Percentiles rank a stretch among this genome's conserved stretches.
Conservation (phyloP, 35 echinoderm and acorn worm genomes). For the Ptychodera flava region DNA sequence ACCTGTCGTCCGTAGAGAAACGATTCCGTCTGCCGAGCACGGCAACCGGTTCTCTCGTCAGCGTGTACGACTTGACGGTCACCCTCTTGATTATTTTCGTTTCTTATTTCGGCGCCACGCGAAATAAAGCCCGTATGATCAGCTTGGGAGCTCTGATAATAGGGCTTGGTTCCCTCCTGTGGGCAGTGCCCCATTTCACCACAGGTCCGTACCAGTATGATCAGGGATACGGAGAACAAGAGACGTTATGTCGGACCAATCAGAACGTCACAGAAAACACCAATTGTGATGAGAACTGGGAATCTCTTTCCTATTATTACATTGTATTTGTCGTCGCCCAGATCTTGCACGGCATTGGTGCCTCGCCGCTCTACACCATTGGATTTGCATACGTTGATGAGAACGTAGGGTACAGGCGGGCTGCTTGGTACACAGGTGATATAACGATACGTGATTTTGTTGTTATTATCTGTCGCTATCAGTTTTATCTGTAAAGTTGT, state of each 20-base stretch:
- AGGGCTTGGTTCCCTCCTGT: slow-evolving; percentile 5
- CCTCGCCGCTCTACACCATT: slow-evolving; percentile 85
- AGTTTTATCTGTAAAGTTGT: too few relatives aligned
- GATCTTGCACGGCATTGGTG: slow-evolving; percentile 76
- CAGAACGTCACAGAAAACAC: neutral
- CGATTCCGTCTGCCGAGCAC: slow-evolving; percentile 12
- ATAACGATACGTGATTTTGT: too few relatives aligned
- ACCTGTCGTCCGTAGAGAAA: slow-evolving; percentile 15
- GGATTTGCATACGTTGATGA: slow-evolving; percentile 79
- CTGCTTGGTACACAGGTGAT: slow-evolving; percentile 78
- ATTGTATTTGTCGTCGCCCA: slow-evolving; percentile 80
- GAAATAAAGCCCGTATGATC: slow-evolving; percentile 10
- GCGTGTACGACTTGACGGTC: slow-evolving; percentile 14
- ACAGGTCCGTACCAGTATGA: slow-evolving; percentile 15
- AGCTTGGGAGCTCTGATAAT: neutral
- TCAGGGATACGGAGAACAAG: neutral
- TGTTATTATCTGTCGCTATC: too few relatives aligned
- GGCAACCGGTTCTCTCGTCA: neutral
- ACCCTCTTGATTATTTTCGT: slow-evolving; percentile 5
- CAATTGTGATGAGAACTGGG: neutral
- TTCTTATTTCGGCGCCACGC: slow-evolving; percentile 9
- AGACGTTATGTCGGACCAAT: neutral
- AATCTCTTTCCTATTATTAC: slow-evolving; percentile 60
- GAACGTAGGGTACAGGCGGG: slow-evolving; percentile 45
- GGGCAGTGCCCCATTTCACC: slow-evolving; percentile 16